A percentile compares a stretch with the other conserved stretches of the same genome.
Conservation (phyloP, 2,888 invertebrate genomes). For the Nowickia ferox region DNA sequence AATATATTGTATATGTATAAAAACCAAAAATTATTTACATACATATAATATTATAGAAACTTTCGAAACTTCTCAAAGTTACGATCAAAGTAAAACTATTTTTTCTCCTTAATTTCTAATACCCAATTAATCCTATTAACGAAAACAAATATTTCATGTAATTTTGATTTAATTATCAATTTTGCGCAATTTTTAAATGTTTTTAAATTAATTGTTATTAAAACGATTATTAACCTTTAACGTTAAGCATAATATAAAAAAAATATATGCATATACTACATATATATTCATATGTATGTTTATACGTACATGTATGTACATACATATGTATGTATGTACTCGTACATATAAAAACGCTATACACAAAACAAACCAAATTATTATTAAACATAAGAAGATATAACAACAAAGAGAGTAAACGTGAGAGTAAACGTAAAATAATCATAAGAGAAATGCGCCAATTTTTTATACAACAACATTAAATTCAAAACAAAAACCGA, state of each 20-base stretch:
- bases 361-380: slow-evolving; percentile 43
- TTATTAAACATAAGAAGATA: slow-evolving; percentile 38
- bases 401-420: slow-evolving; percentile 20
- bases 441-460: slow-evolving; percentile 45
- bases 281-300: background rate
- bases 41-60: background rate
- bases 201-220: slow-evolving; percentile 40
- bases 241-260: slow-evolving; percentile 26
- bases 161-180: slow-evolving; percentile 36
- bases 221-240: slow-evolving; percentile 60
- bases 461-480: slow-evolving; percentile 6
- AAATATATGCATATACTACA: background rate
- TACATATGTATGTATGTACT: background rate
- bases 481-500: background rate
- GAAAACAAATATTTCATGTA: slow-evolving; percentile 52
- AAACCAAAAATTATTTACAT: slow-evolving; percentile 10
- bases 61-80: slow-evolving; percentile 40
- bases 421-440: slow-evolving; percentile 24
- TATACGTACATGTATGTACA: background rate
- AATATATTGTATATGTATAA: background rate
- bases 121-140: slow-evolving; percentile 59
- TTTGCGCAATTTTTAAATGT: slow-evolving; percentile 47
- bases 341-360: background rate
- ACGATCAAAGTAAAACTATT: slow-evolving; percentile 50
- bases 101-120: slow-evolving; percentile 54